Conservation (phyloP, 1,140 invertebrate species). For the Sminthurides bifidus region DNA sequence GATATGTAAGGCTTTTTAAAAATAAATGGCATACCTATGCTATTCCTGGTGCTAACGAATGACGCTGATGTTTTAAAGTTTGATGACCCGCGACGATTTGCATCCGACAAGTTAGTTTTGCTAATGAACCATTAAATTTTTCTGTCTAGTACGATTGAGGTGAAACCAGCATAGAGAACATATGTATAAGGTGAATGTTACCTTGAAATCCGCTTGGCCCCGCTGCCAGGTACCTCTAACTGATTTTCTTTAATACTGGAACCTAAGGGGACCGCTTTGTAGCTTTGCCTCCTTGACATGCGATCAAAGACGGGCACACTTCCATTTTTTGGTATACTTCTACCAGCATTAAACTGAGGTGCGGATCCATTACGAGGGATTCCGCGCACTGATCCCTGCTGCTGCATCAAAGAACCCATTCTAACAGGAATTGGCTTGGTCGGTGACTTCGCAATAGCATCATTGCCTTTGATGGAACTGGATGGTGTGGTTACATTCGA, state of each 20-base stretch:
- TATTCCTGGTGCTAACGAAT: constrained; percentile 20
- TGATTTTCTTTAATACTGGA: not conserved
- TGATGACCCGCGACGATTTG: constrained; percentile 11
- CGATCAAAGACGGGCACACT: constrained; percentile 76
- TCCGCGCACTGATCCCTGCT: constrained; percentile 1
- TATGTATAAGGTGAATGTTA: no score
- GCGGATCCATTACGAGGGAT: constrained; percentile 32
- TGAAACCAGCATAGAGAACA: not conserved
- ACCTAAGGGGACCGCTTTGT: constrained; percentile 26
- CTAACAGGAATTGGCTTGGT: constrained; percentile 22
- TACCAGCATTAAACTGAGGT: constrained; percentile 24
- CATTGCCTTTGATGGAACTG: constrained; percentile 8
- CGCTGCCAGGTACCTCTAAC: not conserved
- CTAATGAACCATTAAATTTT: constrained; percentile 10
- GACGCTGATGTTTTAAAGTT: constrained; percentile 19
- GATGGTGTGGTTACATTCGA: constrained; percentile 18
- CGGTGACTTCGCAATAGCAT: constrained; percentile 16
- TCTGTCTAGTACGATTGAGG: not conserved
- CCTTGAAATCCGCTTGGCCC: not conserved
- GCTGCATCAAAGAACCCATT: constrained; percentile 5
- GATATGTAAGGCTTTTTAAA: not conserved
- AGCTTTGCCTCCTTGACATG: constrained; percentile 37
- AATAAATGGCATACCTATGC: constrained; percentile 15
- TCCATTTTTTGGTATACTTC: constrained; percentile 62
- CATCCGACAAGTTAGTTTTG: constrained; percentile 26